phyloP scores from a whole-genome alignment of 2,888 invertebrate species.

The Microdon myrmicae region DNA sequence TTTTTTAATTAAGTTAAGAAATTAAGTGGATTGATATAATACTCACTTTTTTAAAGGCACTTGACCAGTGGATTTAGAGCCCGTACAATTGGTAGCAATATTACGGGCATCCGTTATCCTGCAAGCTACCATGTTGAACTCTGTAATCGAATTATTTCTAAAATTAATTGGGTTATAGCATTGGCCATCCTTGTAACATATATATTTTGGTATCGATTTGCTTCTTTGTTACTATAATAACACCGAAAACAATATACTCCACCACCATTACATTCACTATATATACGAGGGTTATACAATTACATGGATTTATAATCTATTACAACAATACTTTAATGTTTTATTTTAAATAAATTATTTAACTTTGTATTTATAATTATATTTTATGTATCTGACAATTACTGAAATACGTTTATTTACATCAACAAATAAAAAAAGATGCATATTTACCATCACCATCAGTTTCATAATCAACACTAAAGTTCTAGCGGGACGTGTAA shows the following conservation, averaged over 20 bases:
- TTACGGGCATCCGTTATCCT: conserved; percentile 93
- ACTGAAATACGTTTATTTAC: conserved; percentile 32
- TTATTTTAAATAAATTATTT: conserved; percentile 7
- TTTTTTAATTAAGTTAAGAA: background rate
- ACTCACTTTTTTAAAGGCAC: conserved; percentile 99
- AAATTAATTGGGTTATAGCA: conserved; percentile 68
- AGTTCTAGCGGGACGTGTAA: conserved; percentile 27
- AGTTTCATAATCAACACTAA: conserved; percentile 63
- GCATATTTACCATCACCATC: conserved; percentile 64
- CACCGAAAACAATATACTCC: conserved; percentile 54
- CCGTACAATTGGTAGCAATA: conserved; percentile 74
- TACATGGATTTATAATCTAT: conserved; percentile 6
- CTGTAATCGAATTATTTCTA: conserved; percentile 85
- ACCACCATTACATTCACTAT: conserved; percentile 48
- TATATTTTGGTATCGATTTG: conserved; percentile 29
- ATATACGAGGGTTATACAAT: conserved; percentile 3
- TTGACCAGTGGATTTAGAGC: conserved; percentile 88
- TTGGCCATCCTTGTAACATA: conserved; percentile 65
- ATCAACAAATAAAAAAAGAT: conserved; percentile 26
- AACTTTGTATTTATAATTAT: conserved; percentile 16
- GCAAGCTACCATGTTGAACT: conserved; percentile 98
- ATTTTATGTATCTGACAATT: conserved; percentile 12
- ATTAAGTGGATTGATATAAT: conserved; percentile 27
- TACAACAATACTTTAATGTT: background rate
- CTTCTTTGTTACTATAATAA: conserved; percentile 37